phyloP scores from a whole-genome alignment of 2,113 vertebrate species.

The Mastomys coucha region DNA sequence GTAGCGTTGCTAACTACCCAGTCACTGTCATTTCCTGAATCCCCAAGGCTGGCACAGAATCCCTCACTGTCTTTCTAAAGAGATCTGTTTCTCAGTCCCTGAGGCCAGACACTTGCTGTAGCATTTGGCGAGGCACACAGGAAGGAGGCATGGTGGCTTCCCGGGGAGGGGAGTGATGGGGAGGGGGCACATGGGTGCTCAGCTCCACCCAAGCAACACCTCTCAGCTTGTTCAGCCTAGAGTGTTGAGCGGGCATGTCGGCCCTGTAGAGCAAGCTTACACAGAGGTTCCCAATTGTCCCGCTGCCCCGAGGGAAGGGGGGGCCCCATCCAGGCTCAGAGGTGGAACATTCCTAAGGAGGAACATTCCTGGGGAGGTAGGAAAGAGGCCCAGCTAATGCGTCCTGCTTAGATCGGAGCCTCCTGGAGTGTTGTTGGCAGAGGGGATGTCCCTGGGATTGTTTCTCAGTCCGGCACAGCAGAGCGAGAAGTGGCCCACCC shows the following conservation, averaged over 20 bases:
- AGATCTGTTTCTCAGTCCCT: neutral
- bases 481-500: neutral
- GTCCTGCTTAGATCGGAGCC: accelerated
- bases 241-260: neutral
- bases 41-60: neutral
- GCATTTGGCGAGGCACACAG: neutral
- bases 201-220: neutral
- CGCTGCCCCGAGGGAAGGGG: neutral
- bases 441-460: accelerated
- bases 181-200: neutral
- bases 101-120: neutral
- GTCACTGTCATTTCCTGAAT: neutral
- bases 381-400: neutral
- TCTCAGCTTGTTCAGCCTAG: accelerated
- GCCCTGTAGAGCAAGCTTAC: neutral
- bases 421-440: accelerated
- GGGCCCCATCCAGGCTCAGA: neutral
- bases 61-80: neutral
- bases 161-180: neutral
- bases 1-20: neutral
- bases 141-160: neutral
- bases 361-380: neutral
- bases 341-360: neutral
- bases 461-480: neutral
- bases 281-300: neutral